A percentile compares a stretch with the other conserved stretches of the same genome.
Evolutionary conservation across 2,888 invertebrate genomes (phyloP).

Genomic region (Holacanthella duospinosa): DNA sequence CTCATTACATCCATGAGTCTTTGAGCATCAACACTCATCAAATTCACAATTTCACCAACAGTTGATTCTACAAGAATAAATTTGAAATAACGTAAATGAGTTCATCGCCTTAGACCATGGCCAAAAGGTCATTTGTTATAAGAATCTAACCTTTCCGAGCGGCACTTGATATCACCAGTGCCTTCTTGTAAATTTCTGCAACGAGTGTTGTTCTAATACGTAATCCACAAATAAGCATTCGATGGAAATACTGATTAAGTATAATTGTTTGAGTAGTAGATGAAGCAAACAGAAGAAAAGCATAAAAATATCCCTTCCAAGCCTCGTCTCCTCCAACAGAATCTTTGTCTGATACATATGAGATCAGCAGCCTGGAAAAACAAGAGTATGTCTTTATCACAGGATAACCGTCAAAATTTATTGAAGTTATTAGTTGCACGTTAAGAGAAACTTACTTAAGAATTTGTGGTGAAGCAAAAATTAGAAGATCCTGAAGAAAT

Average conservation of each 20-base stretch:
- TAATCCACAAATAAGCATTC: constrained; percentile 49
- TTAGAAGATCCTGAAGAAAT: constrained; percentile 69
- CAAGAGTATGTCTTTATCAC: background rate
- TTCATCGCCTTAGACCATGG: too few species aligned
- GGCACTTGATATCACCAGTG: constrained; percentile 29
- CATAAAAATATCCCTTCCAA: constrained; percentile 53
- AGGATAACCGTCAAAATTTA: background rate
- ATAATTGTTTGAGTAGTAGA: constrained; percentile 47
- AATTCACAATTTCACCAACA: constrained; percentile 80
- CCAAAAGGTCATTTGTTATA: background rate
- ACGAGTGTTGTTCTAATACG: constrained; percentile 48
- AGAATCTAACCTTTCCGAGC: constrained; percentile 22
- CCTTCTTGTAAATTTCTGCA: constrained; percentile 50
- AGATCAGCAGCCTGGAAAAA: constrained; percentile 39
- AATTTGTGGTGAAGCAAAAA: constrained; percentile 81
- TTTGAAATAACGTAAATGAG: background rate
- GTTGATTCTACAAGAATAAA: constrained; percentile 49
- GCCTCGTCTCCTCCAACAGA: constrained; percentile 38
- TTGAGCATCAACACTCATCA: constrained; percentile 87
- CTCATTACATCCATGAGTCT: constrained; percentile 67
- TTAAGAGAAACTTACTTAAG: constrained; percentile 56
- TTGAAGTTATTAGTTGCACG: background rate
- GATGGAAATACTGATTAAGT: constrained; percentile 49
- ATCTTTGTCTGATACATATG: constrained; percentile 37
- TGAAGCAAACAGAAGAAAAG: constrained; percentile 46